Conservation (phyloP, 2,113 vertebrate species). For the Amphiprion percula region DNA sequence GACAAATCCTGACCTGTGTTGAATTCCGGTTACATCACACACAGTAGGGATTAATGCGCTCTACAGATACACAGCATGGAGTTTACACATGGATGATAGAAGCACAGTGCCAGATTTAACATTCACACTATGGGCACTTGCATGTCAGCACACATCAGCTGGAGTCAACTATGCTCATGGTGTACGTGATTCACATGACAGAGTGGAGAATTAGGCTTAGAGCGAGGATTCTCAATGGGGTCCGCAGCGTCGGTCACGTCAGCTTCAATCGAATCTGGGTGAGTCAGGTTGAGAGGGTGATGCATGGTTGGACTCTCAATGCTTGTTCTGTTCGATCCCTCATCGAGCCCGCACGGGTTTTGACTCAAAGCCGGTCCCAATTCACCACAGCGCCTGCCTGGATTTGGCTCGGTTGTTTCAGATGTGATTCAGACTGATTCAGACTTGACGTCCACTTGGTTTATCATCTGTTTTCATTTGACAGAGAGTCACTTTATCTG, state of each 20-base stretch:
- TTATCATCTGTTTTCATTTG: conserved; percentile 62
- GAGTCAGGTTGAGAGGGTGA: conserved; percentile 50
- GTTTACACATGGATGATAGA: conserved; percentile 62
- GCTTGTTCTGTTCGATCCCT: conserved; percentile 38
- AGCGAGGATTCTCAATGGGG: conserved; percentile 53
- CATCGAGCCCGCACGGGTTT: conserved; percentile 3
- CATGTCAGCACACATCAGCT: conserved; percentile 69
- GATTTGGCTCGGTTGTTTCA: conserved; percentile 42
- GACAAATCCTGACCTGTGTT: conserved; percentile 55
- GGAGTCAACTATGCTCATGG: conserved; percentile 45
- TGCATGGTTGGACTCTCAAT: conserved; percentile 46
- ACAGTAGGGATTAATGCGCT: conserved; percentile 35
- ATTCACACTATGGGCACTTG: conserved; percentile 64
- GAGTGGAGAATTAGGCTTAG: conserved; percentile 56
- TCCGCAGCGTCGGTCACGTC: conserved; percentile 36
- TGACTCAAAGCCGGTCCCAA: conserved; percentile 32
- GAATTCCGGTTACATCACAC: conserved; percentile 59
- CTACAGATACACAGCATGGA: conserved; percentile 34
- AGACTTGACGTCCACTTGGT: conserved; percentile 54
- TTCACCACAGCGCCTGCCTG: conserved; percentile 34
- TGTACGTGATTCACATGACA: conserved; percentile 62
- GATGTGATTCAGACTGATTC: conserved; percentile 58
- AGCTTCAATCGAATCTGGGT: conserved; percentile 41
- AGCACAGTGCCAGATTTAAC: conserved; percentile 59
- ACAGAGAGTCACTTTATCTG: conserved; percentile 60